Base-by-base conservation (phyloP, 2,888 invertebrate species). In the Xanthorhoe spadicearia region DNA sequence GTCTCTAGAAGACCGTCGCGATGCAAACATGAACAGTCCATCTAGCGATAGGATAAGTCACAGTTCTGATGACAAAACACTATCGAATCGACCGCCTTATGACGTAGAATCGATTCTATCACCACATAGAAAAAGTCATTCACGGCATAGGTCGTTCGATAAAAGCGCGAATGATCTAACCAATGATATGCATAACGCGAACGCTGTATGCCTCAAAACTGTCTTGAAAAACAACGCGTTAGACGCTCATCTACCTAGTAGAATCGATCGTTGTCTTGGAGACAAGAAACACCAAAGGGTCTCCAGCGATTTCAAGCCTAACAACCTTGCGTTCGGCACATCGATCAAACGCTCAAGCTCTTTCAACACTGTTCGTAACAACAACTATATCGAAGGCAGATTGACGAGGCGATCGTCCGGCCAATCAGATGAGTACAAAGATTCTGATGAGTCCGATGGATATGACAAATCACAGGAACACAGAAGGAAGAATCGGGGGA, bases 271-370 rank as follows among this genome's bases (percentile, higher is more conserved):
- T 89, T 85, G 82, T 77, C 89, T 85, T 71, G 87, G 89, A 48
- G 89, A 92, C 74, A 87, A 82, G 77, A 86, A 85, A 71, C 88
- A 87, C 63, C 85, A 85, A 57, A 79, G 87, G 53, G 80, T 83
- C 1, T 76, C 79, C 49, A 88, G 86, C 71, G 92, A 91, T 55
- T 81, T 77, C 10, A 87, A 84, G 67, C 81, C 81, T 32, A 81
- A 76, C 68, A 80, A 78, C 17, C 74, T 83, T 3, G 83, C 83
- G 3, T 89, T 91, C 56, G 88, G 88, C 0, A 74, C 85, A 1
- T 94, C 95, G 0, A 94, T 96, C 65, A 94, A 94, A 77, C 92
- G 96, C 18, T 96, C 96, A 3, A 96, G 95, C 77, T 96, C 96
- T 9, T 96, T 96, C 79, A 93, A 84, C 67, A 92, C 90, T 1